These are phyloP conservation scores for Drosophila triauraria DNA, from an alignment of 1,140 invertebrate genomes.

Conservation along the genomic window DNA sequence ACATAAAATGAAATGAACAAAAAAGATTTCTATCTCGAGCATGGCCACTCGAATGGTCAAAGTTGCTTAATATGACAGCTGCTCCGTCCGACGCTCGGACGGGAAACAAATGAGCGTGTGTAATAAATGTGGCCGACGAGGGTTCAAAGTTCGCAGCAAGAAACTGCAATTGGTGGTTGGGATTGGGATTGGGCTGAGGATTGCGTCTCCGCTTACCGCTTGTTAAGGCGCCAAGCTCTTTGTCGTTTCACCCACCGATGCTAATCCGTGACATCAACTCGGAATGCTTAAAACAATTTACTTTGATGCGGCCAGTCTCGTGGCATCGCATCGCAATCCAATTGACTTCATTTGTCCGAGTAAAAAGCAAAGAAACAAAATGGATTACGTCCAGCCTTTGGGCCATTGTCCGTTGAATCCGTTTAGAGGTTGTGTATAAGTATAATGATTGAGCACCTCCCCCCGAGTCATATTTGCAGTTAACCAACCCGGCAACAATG, in stretches of 20 bases:
- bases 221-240: constrained; percentile 68
- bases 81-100: constrained; percentile 17
- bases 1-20: constrained; percentile 84
- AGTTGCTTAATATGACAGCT: constrained; percentile 82
- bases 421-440: constrained; percentile 45
- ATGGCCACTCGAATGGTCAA: constrained; percentile 68
- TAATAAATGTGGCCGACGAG: constrained; percentile 66
- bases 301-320: constrained; percentile 68
- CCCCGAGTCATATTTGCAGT: constrained; percentile 75
- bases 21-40: constrained; percentile 83
- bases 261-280: constrained; percentile 63
- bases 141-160: constrained; percentile 64
- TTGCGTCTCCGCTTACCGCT: constrained; percentile 22
- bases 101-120: constrained; percentile 75
- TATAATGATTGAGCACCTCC: constrained; percentile 52
- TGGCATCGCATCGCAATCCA: constrained; percentile 59
- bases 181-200: background rate
- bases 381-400: constrained; percentile 63
- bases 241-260: constrained; percentile 68
- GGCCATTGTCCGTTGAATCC: constrained; percentile 31
- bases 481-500: constrained; percentile 71
- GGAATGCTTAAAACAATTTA: constrained; percentile 80
- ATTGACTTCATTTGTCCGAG: constrained; percentile 79
- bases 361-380: constrained; percentile 72
- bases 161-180: constrained; percentile 60